phyloP scores from a whole-genome alignment of 2,797 vertebrate species.

The Thunnus albacares region DNA sequence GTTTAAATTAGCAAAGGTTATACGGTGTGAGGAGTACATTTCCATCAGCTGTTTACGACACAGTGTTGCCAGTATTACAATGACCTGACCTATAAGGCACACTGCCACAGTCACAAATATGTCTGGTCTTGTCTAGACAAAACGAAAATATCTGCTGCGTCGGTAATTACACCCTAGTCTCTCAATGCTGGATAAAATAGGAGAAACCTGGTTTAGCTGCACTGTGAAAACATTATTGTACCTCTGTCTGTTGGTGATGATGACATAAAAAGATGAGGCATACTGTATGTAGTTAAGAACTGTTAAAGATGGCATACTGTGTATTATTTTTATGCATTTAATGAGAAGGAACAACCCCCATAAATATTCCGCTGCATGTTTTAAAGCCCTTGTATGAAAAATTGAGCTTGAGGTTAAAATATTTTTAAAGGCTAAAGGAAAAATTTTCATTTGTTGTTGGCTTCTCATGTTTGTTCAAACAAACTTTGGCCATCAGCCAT shows the following conservation, averaged over 20 bases:
- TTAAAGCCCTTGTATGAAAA: not conserved
- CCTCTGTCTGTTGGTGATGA: not conserved
- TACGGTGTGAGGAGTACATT: conserved; percentile 20
- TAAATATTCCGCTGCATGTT: not conserved
- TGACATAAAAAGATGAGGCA: not conserved
- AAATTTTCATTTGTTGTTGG: not conserved
- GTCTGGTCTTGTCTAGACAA: conserved; percentile 78
- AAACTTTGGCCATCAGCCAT: not conserved
- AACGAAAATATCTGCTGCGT: conserved; percentile 79
- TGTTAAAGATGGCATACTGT: not conserved
- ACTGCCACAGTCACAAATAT: conserved; percentile 62
- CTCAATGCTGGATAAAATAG: conserved; percentile 60
- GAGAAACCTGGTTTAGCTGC: conserved; percentile 53
- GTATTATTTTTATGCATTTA: not conserved
- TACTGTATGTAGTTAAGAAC: not conserved
- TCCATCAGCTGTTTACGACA: conserved; percentile 45
- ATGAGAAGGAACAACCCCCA: not conserved
- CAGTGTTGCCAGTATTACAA: conserved; percentile 46
- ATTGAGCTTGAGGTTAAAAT: not conserved
- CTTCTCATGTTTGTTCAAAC: not conserved
- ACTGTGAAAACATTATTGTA: conserved; percentile 40
- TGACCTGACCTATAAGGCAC: conserved; percentile 63
- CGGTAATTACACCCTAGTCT: conserved; percentile 77
- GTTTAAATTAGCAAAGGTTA: conserved; percentile 1
- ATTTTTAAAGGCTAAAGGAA: not conserved